Evolutionary conservation across 2,797 vertebrate genomes (phyloP).

Genomic region (Brachyrhaphis roseni): DNA sequence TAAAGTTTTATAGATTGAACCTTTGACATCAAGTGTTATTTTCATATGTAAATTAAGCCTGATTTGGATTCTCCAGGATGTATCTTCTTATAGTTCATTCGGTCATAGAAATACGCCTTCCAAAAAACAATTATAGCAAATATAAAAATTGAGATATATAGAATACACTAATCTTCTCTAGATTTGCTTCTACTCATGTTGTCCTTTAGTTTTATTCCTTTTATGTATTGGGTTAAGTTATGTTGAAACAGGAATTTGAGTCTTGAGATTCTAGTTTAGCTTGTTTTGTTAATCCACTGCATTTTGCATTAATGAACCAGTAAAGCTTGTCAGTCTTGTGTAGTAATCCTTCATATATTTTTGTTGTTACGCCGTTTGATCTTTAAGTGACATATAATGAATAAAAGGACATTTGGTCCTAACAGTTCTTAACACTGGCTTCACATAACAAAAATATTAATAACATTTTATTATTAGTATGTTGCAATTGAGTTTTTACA

Average conservation of each 20-base stretch:
- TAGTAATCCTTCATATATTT: neutral
- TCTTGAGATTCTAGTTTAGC: slow-evolving; percentile 45
- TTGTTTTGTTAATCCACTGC: slow-evolving; percentile 12
- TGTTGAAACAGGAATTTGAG: slow-evolving; percentile 41
- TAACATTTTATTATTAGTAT: too few relatives aligned
- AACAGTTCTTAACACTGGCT: neutral
- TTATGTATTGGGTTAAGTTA: slow-evolving; percentile 14
- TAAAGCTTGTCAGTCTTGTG: neutral
- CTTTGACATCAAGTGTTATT: neutral
- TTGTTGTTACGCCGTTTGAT: neutral
- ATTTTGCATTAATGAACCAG: slow-evolving; percentile 29
- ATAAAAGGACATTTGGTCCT: neutral
- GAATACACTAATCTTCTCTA: neutral
- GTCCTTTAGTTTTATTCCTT: neutral
- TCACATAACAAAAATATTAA: neutral
- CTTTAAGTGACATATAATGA: neutral
- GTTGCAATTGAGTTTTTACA: neutral
- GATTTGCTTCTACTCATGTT: neutral
- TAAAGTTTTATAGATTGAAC: neutral
- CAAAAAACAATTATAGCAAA: neutral
- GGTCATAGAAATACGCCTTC: neutral
- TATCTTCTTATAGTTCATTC: neutral
- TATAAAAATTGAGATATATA: neutral
- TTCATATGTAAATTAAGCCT: neutral
- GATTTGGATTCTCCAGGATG: neutral